Base-by-base conservation (phyloP, 2,888 invertebrate genomes). In the Lingula anatina region DNA sequence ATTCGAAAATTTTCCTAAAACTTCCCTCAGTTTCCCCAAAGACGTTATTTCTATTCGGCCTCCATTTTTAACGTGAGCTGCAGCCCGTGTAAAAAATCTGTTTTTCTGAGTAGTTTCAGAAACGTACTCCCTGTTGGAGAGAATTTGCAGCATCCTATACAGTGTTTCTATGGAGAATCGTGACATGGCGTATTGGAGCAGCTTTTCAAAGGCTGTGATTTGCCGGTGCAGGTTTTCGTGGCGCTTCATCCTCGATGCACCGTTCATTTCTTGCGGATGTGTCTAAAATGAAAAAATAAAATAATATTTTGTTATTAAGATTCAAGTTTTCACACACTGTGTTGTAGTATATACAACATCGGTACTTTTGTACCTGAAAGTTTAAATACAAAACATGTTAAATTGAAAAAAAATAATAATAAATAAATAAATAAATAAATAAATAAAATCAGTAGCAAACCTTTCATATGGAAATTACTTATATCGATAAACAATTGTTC, bases 161-260 rank as follows among this genome's bases (percentile, higher is more conserved):
- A 55, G 52, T 35, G 44, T 54, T 20, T 56, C 55, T 20, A 24
- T 50, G 18, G 55, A 58, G 51, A 59, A 58, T 25, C 42, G 31
- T 26, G 42, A 47, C n/a, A 53, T 51, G 27, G 59, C 57, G 42
- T 55, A 50, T 35, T 56, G 53, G 5, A 53, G 41, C 24, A 59
- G 56, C 31, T 47, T 53, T 45, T 59, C 50, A 43, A 50, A 59
- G 28, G 57, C 56, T 7, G 50, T 21, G 15, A 59, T 50, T 40
- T 59, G 59, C 27, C 36, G 39, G 5, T 47, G 47, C 12, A 47
- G 38, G 40, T 47, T 47, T 2, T 40, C 39, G 5, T 38, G 23
- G 18, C 41, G 47, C 24, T 21, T 15, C 23, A 41, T 5, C 27
- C 39, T 4, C 15, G 40, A 21, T 21, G 28, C 47, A 1, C 41